Percentiles rank a stretch among this genome's conserved stretches.
These are phyloP conservation scores for Crocidura indochinensis DNA, from an alignment of 2,797 vertebrate species.

Conservation along the genomic window DNA sequence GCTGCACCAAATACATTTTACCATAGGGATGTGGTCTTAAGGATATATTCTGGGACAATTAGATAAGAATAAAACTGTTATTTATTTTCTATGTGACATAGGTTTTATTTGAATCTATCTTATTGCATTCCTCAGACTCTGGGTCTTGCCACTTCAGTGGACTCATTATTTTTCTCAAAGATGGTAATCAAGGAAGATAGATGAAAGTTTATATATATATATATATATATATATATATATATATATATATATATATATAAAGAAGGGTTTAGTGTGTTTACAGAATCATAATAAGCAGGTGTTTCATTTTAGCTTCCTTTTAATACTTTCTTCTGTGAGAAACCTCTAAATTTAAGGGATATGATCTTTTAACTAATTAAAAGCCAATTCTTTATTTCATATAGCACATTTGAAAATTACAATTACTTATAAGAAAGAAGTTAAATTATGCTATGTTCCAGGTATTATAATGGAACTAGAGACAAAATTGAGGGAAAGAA, in stretches of 20 bases:
- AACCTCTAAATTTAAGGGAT: slow-evolving; percentile 7
- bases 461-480: not conserved
- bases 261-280: slow-evolving; percentile 29
- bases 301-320: slow-evolving; percentile 36
- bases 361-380: slow-evolving; percentile 31
- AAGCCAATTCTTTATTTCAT: slow-evolving; percentile 16
- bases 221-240: too few relatives aligned
- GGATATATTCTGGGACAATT: slow-evolving; percentile 31
- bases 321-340: not conserved
- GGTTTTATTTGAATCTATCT: slow-evolving; percentile 41
- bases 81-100: slow-evolving; percentile 34
- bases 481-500: not conserved
- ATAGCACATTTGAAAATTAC: not conserved
- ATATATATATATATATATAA: slow-evolving; percentile 44
- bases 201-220: slow-evolving; percentile 59
- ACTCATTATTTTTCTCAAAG: slow-evolving; percentile 61
- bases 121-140: not conserved
- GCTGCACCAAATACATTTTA: slow-evolving; percentile 52
- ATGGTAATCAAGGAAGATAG: slow-evolving; percentile 37
- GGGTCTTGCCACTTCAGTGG: slow-evolving; percentile 47
- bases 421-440: not conserved
- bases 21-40: slow-evolving; percentile 38
- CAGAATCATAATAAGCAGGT: slow-evolving; percentile 31
- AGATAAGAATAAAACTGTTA: slow-evolving; percentile 51
- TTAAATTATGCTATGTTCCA: slow-evolving; percentile 39